These are phyloP conservation scores for Bombus balteatus DNA, from an alignment of 1,140 invertebrate genomes.

Conservation along the genomic window DNA sequence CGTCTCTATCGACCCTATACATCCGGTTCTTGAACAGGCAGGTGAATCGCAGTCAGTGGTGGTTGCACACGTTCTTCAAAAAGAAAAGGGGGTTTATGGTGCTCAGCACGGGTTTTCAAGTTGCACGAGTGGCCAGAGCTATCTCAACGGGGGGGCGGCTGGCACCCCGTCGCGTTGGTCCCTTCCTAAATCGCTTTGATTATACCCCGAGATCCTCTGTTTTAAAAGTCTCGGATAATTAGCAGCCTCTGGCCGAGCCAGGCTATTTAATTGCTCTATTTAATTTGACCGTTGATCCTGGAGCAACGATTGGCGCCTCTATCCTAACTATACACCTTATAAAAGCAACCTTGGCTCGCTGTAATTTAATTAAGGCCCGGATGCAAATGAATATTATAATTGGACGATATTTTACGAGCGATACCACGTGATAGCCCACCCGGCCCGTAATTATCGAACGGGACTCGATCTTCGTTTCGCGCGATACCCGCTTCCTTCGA, in stretches of 20 bases:
- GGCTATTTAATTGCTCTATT: conserved; percentile 58
- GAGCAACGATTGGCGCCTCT: not conserved
- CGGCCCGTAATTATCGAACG: conserved; percentile 8
- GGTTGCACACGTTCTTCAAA: conserved; percentile 29
- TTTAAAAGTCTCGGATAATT: conserved; percentile 70
- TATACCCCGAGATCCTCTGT: conserved; percentile 60
- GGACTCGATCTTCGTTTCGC: not conserved
- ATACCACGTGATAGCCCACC: not conserved
- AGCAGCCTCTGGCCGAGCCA: conserved; percentile 42
- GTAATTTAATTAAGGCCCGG: conserved; percentile 41
- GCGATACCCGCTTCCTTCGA: not conserved
- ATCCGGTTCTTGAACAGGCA: conserved; percentile 33
- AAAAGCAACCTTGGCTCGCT: not conserved
- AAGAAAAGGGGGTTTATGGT: not conserved
- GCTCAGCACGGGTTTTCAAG: conserved; percentile 44
- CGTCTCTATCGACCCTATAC: conserved; percentile 17
- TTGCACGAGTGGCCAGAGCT: conserved; percentile 34
- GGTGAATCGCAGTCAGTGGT: conserved; percentile 68
- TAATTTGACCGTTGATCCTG: conserved; percentile 44
- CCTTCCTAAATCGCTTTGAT: conserved; percentile 72
- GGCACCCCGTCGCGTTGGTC: conserved; percentile 65
- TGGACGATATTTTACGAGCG: conserved; percentile 42
- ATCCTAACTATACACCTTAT: not conserved
- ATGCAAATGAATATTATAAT: conserved; percentile 46
- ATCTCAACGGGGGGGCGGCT: conserved; percentile 59